Percentiles rank a stretch among this genome's conserved stretches.
Conservation (phyloP, 2,888 invertebrate genomes). For the Pherbina coryleti region DNA sequence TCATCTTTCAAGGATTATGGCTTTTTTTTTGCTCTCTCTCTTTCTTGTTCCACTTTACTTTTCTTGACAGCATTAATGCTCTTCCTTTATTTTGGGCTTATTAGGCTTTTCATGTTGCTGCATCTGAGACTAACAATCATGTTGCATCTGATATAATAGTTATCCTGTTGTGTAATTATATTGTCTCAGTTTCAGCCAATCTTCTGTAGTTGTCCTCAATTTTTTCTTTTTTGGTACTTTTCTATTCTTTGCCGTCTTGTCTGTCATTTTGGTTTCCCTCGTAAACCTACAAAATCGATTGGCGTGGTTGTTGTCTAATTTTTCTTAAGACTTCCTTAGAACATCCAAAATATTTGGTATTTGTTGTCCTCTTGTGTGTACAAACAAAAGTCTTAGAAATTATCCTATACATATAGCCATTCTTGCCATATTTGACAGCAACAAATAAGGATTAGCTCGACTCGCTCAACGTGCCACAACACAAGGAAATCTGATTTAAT, state of each 20-base stretch:
- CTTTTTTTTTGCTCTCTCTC: neutral
- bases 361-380: constrained; percentile 25
- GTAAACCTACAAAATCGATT: constrained; percentile 38
- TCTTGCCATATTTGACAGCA: constrained; percentile 5
- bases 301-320: constrained; percentile 26
- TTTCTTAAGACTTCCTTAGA: neutral
- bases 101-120: constrained; percentile 31
- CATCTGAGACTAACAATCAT: neutral
- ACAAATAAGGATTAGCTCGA: constrained; percentile 26
- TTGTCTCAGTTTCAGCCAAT: constrained; percentile 19
- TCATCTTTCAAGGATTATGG: neutral
- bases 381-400: constrained; percentile 28
- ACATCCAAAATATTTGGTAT: constrained; percentile 37
- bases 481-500: neutral
- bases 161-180: constrained; percentile 46
- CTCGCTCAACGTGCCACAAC: constrained; percentile 4
- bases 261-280: constrained; percentile 26
- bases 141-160: constrained; percentile 28
- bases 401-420: neutral
- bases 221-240: neutral
- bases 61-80: neutral
- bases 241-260: neutral
- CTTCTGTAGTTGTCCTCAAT: neutral
- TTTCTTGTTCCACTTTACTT: neutral
- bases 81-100: neutral